phyloP scores from a whole-genome alignment of 2,888 invertebrate genomes.

The Spatulosminthurus flaviceps region DNA sequence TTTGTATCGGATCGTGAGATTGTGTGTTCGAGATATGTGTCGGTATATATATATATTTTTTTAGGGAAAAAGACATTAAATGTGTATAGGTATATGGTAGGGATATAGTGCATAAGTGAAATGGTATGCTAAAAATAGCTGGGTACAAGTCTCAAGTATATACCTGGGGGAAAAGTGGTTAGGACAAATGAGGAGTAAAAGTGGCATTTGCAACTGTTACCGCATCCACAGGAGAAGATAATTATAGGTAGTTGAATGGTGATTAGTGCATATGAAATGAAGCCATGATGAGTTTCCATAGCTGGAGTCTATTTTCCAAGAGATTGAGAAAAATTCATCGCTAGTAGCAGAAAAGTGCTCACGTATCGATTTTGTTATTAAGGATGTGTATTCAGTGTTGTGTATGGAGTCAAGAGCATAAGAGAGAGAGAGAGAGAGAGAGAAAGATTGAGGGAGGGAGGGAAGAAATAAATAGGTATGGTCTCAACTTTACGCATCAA shows the following conservation, averaged over 20 bases:
- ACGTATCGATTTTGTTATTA: conserved; percentile 63
- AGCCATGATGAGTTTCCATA: conserved; percentile 47
- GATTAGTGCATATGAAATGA: conserved; percentile 52
- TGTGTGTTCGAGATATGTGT: neutral
- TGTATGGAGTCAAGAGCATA: conserved; percentile 8
- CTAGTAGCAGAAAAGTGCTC: conserved; percentile 41
- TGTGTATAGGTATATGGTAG: neutral
- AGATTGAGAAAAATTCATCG: conserved; percentile 56
- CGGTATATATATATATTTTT: neutral
- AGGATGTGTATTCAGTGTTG: conserved; percentile 47
- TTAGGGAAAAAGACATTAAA: conserved; percentile 21
- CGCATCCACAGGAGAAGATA: conserved; percentile 50
- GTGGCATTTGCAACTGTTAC: conserved; percentile 54
- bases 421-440: conserved; percentile 16
- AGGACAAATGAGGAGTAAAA: conserved; percentile 35
- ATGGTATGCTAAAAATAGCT: no score
- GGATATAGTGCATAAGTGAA: no score
- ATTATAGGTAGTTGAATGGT: conserved; percentile 58
- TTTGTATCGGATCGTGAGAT: conserved; percentile 26
- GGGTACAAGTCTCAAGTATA: neutral
- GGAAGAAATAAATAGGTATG: conserved; percentile 13
- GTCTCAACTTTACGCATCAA: neutral
- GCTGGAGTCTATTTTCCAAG: conserved; percentile 42
- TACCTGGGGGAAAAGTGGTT: conserved; percentile 29
- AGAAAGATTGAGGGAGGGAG: neutral